Base-by-base conservation (phyloP, 2,888 invertebrate species). In the Callimorpha dominula region DNA sequence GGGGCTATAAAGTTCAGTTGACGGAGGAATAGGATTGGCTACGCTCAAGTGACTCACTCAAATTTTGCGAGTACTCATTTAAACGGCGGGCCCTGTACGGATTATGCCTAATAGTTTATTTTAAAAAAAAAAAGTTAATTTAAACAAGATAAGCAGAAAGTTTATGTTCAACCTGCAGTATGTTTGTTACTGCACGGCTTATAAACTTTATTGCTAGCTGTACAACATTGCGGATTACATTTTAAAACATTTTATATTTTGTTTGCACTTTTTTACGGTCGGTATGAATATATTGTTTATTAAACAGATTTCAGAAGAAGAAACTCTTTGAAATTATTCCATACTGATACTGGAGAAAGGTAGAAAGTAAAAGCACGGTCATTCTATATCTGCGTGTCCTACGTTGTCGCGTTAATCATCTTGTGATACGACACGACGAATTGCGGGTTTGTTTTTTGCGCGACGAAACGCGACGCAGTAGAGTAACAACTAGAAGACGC, bases 61-160 rank as follows among this genome's bases (percentile, higher is more conserved):
- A 31, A 31, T 31, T 1, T 31, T 31, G 31, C 31, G 31, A 31
- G 31, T 31, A 31, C 31, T 2, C 31, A 31, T 31, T 31, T 31
- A 31, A 31, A 31, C 31, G 31, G 11, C 20, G 20, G 57, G 20
- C 20, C n/a, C 20, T 5, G 5, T 11, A 5, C 20, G 11, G 20
- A 20, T 20, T 20, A 57, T 57, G 12, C 57, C 20, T 57, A 20
- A 4, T 12, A 57, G 9, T 57, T 57, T n/a, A 57, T 57, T 20
- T 12, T 31, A 60, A 57, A 54, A 20, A 79, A 79, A 66, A 67
- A 54, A 73, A 77, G 77, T 66, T 70, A 69, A 63, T 72, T 75
- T 65, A 72, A 78, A 79, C 76, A 70, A 77, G 83, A 79, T 79
- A 83, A 83, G 65, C 79, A 72, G 40, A 14, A 83, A 83, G 73